phyloP scores from a whole-genome alignment of 1,140 invertebrate species.

The Pinna nobilis region DNA sequence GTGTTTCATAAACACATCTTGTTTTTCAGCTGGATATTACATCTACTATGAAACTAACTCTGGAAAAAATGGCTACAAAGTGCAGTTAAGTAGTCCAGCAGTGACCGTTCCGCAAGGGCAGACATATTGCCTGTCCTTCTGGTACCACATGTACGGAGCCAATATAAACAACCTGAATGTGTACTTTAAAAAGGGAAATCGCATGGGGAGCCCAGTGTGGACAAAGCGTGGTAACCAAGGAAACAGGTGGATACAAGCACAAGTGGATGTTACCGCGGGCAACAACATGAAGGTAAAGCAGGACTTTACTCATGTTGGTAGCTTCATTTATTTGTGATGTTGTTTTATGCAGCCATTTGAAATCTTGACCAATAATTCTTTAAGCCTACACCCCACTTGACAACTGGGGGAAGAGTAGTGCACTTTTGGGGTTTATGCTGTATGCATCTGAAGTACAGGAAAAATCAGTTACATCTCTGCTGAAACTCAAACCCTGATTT shows the following conservation, averaged over 20 bases:
- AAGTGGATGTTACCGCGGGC: slow-evolving; percentile 23
- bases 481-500: no score
- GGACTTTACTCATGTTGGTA: background rate
- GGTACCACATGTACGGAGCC: slow-evolving; percentile 61
- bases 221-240: slow-evolving; percentile 56
- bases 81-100: slow-evolving; percentile 79
- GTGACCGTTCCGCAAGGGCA: slow-evolving; percentile 13
- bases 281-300: background rate
- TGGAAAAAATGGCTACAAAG: slow-evolving; percentile 79
- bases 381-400: background rate
- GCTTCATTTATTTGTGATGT: background rate
- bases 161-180: slow-evolving; percentile 54
- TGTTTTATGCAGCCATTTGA: background rate
- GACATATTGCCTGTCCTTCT: slow-evolving; percentile 41
- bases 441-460: no score
- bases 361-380: background rate
- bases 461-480: no score
- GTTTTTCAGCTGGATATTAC: slow-evolving; percentile 77
- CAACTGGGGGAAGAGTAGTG: background rate
- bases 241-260: slow-evolving; percentile 51
- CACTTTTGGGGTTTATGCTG: no score
- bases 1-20: background rate
- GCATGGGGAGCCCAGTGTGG: slow-evolving; percentile 50
- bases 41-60: slow-evolving; percentile 83
- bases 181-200: slow-evolving; percentile 37